These are phyloP conservation scores for Todus mexicanus DNA, from an alignment of 2,797 vertebrate genomes.

Conservation along the genomic window DNA sequence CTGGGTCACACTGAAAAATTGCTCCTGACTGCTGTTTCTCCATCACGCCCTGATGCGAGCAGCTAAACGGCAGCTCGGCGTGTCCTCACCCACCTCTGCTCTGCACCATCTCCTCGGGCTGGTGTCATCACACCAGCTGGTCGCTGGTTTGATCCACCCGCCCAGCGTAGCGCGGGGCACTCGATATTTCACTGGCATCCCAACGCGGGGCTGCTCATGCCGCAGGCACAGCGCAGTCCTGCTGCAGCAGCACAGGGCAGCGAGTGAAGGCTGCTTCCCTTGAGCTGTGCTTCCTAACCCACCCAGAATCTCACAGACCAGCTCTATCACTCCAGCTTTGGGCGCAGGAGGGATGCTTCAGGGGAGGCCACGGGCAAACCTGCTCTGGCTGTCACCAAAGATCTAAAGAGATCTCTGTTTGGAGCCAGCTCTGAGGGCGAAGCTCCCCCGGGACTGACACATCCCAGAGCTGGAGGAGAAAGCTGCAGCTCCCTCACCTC, in stretches of 20 bases:
- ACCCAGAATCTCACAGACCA: too few relatives aligned
- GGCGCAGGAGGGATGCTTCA: background rate
- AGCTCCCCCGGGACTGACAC: background rate
- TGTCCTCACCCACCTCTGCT: background rate
- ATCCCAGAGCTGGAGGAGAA: background rate
- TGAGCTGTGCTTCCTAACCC: background rate
- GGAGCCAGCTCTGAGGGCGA: background rate
- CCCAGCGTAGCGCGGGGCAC: background rate
- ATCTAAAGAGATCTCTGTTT: background rate
- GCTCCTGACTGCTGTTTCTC: rapidly evolving
- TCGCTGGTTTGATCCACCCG: background rate
- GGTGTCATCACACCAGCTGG: background rate
- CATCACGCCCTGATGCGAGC: rapidly evolving
- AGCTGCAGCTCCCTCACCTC: background rate
- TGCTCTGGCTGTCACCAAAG: background rate
- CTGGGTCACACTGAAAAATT: background rate
- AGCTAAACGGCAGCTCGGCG: rapidly evolving
- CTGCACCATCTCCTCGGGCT: background rate
- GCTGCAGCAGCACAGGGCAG: background rate
- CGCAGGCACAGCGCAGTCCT: background rate
- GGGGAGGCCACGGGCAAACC: background rate
- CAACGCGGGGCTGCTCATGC: background rate
- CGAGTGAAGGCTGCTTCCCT: background rate
- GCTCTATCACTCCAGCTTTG: background rate
- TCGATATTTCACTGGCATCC: background rate